Evolutionary conservation across 2,888 invertebrate species (phyloP).

Genomic region (Sesia bembeciformis): DNA sequence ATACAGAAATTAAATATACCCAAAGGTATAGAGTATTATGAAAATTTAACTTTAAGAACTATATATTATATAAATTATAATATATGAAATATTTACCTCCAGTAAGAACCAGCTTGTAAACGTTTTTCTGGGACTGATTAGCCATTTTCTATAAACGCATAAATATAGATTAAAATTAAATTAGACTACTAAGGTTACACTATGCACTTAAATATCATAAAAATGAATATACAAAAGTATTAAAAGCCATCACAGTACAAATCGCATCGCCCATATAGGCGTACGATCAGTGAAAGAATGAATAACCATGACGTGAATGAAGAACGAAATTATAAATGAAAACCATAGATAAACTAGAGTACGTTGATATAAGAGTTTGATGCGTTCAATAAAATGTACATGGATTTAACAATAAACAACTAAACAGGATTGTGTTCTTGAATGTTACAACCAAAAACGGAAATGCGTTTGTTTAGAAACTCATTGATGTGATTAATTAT

Average conservation of each 20-base stretch:
- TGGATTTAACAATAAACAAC: too few species aligned
- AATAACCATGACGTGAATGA: conserved; percentile 23
- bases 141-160: conserved; percentile 56
- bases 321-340: conserved; percentile 9
- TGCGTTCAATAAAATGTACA: too few species aligned
- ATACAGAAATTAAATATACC: neutral
- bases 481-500: too few species aligned
- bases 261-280: conserved; percentile 65
- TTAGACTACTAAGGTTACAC: conserved; percentile 53
- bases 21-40: neutral
- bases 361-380: neutral
- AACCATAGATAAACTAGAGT: neutral
- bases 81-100: conserved; percentile 80
- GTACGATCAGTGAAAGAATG: conserved; percentile 41
- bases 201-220: conserved; percentile 67
- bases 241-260: conserved; percentile 63
- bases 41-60: neutral
- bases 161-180: conserved; percentile 50
- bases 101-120: conserved; percentile 90
- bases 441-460: too few species aligned
- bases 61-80: neutral
- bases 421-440: too few species aligned
- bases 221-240: conserved; percentile 64
- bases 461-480: too few species aligned
- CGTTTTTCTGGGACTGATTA: conserved; percentile 76